phyloP scores from a whole-genome alignment of 2,888 invertebrate species.

The Anthophora plumipes region DNA sequence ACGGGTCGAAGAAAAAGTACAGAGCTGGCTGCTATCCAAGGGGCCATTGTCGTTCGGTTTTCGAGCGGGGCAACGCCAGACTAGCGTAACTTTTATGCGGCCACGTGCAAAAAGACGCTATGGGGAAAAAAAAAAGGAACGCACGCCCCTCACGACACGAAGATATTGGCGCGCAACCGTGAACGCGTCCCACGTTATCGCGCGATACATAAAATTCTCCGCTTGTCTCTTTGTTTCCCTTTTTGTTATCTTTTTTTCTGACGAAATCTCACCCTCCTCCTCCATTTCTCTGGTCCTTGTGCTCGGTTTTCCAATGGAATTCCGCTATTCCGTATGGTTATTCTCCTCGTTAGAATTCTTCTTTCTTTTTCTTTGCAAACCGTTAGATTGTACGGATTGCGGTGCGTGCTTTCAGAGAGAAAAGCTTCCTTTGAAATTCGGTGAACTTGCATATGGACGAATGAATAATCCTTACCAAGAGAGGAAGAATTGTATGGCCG shows the following conservation, averaged over 20 bases:
- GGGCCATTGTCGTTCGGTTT: slow-evolving; percentile 68
- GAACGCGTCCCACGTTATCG: slow-evolving; percentile 40
- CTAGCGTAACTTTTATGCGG: slow-evolving; percentile 54
- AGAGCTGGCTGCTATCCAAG: slow-evolving; percentile 70
- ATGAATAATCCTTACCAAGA: background rate
- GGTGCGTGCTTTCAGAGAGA: background rate
- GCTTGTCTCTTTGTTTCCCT: slow-evolving; percentile 10
- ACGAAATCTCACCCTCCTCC: background rate
- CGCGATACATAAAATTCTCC: slow-evolving; percentile 36
- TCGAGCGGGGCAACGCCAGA: slow-evolving; percentile 31
- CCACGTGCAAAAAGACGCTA: slow-evolving; percentile 22
- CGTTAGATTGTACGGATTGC: background rate
- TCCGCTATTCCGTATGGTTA: background rate
- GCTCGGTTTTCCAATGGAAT: slow-evolving; percentile 1
- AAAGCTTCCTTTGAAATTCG: background rate
- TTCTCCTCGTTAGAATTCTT: slow-evolving; percentile 14
- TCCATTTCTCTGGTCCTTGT: background rate
- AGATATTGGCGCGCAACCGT: slow-evolving; percentile 52
- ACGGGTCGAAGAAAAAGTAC: slow-evolving; percentile 25
- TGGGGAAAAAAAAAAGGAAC: slow-evolving; percentile 57
- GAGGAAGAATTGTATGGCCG: background rate
- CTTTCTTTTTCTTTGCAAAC: background rate
- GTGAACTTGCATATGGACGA: background rate
- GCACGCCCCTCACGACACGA: slow-evolving; percentile 18
- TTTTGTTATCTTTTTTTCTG: too few relatives aligned